Conservation (phyloP, 2,113 vertebrate species). For the Anoplopoma fimbria region DNA sequence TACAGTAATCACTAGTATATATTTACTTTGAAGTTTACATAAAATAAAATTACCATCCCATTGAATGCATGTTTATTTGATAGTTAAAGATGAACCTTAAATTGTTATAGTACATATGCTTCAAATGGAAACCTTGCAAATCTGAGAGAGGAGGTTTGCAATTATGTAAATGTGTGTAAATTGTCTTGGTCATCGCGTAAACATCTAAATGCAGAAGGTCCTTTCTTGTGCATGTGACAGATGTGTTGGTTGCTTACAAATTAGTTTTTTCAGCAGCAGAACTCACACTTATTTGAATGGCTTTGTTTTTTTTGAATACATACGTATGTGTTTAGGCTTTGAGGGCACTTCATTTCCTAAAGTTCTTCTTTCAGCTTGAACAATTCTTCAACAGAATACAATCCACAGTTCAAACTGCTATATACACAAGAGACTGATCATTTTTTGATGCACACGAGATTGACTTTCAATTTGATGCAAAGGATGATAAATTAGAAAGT, state of each 20-base stretch:
- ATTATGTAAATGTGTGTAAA: slow-evolving; percentile 61
- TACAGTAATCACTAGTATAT: neutral
- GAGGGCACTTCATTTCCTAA: neutral
- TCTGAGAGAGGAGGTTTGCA: slow-evolving; percentile 19
- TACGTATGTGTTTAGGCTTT: neutral
- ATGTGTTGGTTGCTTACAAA: neutral
- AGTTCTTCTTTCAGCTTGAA: neutral
- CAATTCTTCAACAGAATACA: neutral
- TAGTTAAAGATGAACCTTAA: neutral
- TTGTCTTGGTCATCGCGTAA: neutral
- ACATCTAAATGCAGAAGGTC: neutral
- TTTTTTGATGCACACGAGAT: neutral
- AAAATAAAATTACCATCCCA: neutral
- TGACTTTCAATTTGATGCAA: too few species aligned
- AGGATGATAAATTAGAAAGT: too few species aligned
- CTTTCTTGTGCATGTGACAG: neutral
- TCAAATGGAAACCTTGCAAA: slow-evolving; percentile 37
- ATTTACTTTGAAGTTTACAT: neutral
- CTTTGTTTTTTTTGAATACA: neutral
- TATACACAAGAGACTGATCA: neutral
- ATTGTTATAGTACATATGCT: neutral
- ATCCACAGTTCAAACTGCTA: too few species aligned
- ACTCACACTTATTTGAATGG: slow-evolving; percentile 27
- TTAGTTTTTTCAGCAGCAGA: slow-evolving; percentile 8
- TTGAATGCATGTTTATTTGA: neutral